phyloP scores from a whole-genome alignment of 30 jellyfish, hydroid and myxozoan genomes.

The Chrysaora quinquecirrha region DNA sequence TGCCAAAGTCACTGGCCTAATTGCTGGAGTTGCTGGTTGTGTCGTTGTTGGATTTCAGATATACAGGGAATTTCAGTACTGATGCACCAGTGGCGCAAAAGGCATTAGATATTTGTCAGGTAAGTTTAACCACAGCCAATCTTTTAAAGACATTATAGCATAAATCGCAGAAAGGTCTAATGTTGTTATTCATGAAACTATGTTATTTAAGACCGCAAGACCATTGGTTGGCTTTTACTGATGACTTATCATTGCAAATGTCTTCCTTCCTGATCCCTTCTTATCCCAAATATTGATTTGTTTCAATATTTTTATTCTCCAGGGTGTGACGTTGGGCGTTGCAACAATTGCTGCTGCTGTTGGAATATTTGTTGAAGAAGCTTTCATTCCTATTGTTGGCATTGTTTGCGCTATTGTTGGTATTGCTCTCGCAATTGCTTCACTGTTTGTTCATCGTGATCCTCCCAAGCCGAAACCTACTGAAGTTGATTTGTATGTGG shows the following conservation, averaged over 20 bases:
- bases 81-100: slow-evolving; percentile 63
- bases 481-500: slow-evolving; percentile 42
- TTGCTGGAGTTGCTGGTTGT: slow-evolving; percentile 63
- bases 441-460: slow-evolving; percentile 57
- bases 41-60: slow-evolving; percentile 66
- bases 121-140: neutral
- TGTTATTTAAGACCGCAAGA: too few relatives aligned
- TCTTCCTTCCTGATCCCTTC: neutral
- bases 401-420: slow-evolving; percentile 66
- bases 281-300: too few relatives aligned
- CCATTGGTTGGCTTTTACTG: too few relatives aligned
- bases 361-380: slow-evolving; percentile 37
- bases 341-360: slow-evolving; percentile 57
- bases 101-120: slow-evolving; percentile 71
- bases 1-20: slow-evolving; percentile 50
- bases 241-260: too few relatives aligned
- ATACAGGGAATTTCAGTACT: slow-evolving; percentile 28
- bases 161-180: neutral
- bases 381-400: slow-evolving; percentile 62
- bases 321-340: slow-evolving; percentile 62
- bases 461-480: slow-evolving; percentile 79
- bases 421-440: slow-evolving; percentile 44
- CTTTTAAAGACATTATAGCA: neutral
- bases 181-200: too few relatives aligned
- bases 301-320: neutral